Evolutionary conservation across 2,113 vertebrate genomes (phyloP).

Genomic region (Sterna hirundo): DNA sequence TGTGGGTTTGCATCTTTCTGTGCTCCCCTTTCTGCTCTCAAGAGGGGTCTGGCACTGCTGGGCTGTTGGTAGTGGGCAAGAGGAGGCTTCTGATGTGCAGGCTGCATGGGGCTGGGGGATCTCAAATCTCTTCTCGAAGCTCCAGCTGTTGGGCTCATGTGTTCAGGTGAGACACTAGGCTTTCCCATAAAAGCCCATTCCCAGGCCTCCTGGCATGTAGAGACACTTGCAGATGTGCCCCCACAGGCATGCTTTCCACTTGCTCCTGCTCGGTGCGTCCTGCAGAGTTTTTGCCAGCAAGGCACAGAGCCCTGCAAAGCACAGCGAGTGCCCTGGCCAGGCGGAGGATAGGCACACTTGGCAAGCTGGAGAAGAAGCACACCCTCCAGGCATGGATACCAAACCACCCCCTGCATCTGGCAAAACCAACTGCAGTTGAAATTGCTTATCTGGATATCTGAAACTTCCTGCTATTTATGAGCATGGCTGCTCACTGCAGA

Average conservation of each 20-base stretch:
- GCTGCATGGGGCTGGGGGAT: not conserved
- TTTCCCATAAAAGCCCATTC: not conserved
- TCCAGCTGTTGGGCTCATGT: not conserved
- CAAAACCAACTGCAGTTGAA: not conserved
- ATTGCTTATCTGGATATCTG: not conserved
- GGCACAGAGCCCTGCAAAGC: not conserved
- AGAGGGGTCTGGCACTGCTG: not conserved
- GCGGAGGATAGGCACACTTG: rapidly evolving
- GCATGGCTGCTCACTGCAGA: not conserved
- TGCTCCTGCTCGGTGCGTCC: rapidly evolving
- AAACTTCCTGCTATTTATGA: not conserved
- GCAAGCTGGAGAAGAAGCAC: not conserved
- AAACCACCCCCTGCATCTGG: not conserved
- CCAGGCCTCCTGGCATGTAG: not conserved
- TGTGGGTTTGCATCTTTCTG: not conserved
- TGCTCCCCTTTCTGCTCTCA: not conserved
- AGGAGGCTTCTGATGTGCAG: not conserved
- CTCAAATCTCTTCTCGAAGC: not conserved
- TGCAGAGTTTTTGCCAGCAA: not conserved
- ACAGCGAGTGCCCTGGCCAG: rapidly evolving
- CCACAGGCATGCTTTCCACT: not conserved
- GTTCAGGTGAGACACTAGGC: not conserved
- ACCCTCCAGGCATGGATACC: not conserved
- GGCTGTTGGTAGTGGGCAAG: not conserved
- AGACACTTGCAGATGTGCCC: not conserved